Evolutionary conservation across 2,888 invertebrate species (phyloP).

Genomic region (Dryadula phaetusa): DNA sequence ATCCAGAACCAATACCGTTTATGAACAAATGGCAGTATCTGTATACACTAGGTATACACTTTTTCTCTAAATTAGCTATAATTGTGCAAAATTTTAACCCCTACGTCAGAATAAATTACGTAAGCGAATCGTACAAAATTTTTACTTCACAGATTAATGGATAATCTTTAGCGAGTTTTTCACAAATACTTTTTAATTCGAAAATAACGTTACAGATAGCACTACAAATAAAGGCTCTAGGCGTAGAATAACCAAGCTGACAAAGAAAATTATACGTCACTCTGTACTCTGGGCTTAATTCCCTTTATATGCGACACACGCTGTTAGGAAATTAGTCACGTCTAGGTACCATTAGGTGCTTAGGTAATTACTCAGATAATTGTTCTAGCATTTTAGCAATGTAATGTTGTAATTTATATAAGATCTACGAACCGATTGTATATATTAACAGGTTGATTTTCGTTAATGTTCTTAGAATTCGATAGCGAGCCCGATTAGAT

Average conservation of each 20-base stretch:
- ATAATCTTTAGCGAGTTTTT: too few relatives aligned
- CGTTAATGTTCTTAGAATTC: slow-evolving; percentile 1
- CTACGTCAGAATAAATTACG: too few relatives aligned
- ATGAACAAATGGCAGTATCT: too few relatives aligned
- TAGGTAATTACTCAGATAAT: slow-evolving; percentile 39
- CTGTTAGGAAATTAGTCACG: slow-evolving; percentile 42
- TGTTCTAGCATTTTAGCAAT: slow-evolving; percentile 25
- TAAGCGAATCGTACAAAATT: too few relatives aligned
- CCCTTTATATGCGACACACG: slow-evolving; percentile 45
- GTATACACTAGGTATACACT: too few relatives aligned
- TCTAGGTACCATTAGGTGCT: slow-evolving; percentile 39
- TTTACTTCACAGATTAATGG: too few relatives aligned
- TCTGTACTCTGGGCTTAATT: slow-evolving; percentile 32
- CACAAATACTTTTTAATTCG: not conserved
- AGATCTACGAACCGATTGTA: slow-evolving; percentile 3
- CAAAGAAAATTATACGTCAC: slow-evolving; percentile 41
- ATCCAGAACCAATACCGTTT: too few relatives aligned
- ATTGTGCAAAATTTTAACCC: too few relatives aligned
- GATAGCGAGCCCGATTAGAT: not conserved
- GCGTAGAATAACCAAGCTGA: slow-evolving; percentile 34
- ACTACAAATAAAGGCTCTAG: slow-evolving; percentile 33
- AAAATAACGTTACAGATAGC: slow-evolving; percentile 16
- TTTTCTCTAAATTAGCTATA: too few relatives aligned
- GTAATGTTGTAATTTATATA: slow-evolving; percentile 9
- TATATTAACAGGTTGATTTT: not conserved